Evolutionary conservation across 1,140 invertebrate species (phyloP).

Genomic region (Calephelis nemesis): DNA sequence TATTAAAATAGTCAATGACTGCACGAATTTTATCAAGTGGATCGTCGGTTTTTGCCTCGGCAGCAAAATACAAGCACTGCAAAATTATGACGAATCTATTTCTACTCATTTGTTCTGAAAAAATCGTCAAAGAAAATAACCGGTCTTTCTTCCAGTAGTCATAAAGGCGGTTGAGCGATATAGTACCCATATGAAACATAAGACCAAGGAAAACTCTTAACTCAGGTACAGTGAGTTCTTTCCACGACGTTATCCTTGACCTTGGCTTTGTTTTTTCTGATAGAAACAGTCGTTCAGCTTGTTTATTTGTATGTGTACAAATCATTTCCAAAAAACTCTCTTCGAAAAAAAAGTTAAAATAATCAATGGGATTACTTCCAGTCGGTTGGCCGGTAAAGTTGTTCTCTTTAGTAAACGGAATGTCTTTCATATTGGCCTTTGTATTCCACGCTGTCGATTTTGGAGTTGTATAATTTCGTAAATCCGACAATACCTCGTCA

Average conservation of each 20-base stretch:
- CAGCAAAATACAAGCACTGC: conserved; percentile 1
- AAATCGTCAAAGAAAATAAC: conserved; percentile 11
- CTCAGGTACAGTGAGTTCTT: conserved; percentile 4
- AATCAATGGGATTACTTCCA: conserved; percentile 3
- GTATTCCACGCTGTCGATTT: background rate
- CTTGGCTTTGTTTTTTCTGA: conserved; percentile 10
- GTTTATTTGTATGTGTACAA: conserved; percentile 11
- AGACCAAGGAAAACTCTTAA: conserved; percentile 1
- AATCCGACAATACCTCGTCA: background rate
- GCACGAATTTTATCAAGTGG: conserved; percentile 17
- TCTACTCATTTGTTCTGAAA: conserved; percentile 15
- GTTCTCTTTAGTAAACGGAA: background rate
- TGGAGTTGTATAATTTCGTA: background rate
- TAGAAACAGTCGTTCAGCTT: conserved; percentile 17
- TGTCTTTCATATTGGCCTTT: background rate
- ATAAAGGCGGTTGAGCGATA: background rate
- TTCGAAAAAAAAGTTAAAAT: conserved; percentile 21
- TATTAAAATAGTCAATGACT: conserved; percentile 19
- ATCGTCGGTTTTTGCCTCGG: background rate
- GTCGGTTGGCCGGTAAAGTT: background rate
- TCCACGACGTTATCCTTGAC: conserved; percentile 15
- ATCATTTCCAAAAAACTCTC: conserved; percentile 1
- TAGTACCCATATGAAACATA: conserved; percentile 14
- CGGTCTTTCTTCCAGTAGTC: conserved; percentile 19
- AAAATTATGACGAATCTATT: conserved; percentile 18